These are phyloP conservation scores for Xenopus laevis DNA, from an alignment of 2,113 vertebrate genomes.

Conservation along the genomic window DNA sequence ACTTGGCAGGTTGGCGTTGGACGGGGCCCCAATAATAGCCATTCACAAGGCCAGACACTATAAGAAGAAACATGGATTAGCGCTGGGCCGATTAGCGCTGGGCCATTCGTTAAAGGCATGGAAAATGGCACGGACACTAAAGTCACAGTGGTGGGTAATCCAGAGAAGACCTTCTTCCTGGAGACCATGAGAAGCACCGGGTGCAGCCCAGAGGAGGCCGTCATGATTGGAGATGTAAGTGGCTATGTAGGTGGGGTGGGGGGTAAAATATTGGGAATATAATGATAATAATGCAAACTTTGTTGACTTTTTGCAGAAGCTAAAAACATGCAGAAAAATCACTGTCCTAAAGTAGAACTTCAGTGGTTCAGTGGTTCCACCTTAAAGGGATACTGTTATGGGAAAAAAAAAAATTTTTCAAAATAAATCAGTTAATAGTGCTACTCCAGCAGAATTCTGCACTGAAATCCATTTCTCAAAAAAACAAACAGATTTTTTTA, in stretches of 20 bases:
- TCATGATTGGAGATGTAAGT: constrained; percentile 96
- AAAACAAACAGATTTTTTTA: no score
- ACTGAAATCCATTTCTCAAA: no score
- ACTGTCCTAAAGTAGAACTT: no score
- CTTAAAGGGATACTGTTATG: no score
- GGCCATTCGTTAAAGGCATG: constrained; percentile 84
- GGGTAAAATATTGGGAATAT: no score
- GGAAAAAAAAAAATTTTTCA: no score
- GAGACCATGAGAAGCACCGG: constrained; percentile 73
- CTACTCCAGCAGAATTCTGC: no score
- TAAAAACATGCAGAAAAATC: no score
- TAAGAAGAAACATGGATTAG: constrained; percentile 83
- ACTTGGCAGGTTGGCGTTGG: constrained; percentile 72
- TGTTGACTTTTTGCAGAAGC: no score
- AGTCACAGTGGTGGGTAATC: constrained; percentile 89
- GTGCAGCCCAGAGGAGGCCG: constrained; percentile 69
- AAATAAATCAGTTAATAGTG: no score
- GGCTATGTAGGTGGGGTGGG: background rate
- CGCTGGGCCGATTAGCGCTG: constrained; percentile 87
- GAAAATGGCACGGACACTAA: constrained; percentile 81
- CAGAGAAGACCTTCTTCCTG: constrained; percentile 83
- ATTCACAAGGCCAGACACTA: constrained; percentile 95
- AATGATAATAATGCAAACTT: no score
- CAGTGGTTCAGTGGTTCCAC: no score
- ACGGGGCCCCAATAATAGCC: constrained; percentile 89